These are phyloP conservation scores for Siniperca obscura DNA, from an alignment of 2,797 vertebrate species.

Conservation along the genomic window DNA sequence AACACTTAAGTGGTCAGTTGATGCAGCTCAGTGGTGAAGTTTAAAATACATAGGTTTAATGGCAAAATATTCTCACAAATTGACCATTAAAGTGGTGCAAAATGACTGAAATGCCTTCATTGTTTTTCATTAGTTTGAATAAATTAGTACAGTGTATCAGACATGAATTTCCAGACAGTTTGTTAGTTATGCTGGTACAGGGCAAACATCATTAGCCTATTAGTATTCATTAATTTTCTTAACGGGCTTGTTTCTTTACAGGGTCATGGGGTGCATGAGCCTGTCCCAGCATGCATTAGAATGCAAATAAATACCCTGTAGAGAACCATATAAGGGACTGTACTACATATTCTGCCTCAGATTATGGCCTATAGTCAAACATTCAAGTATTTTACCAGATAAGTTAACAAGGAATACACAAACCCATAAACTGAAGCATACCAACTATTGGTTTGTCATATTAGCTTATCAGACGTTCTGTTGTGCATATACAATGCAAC, in stretches of 20 bases:
- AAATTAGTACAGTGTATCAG: neutral
- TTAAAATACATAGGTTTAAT: neutral
- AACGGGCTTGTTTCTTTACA: neutral
- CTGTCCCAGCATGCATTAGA: conserved; percentile 7
- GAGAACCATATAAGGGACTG: neutral
- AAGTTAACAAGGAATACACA: neutral
- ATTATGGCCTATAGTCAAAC: conserved; percentile 19
- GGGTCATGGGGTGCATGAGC: neutral
- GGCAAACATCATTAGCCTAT: neutral
- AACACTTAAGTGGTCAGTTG: neutral
- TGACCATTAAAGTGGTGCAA: neutral
- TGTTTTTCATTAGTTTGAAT: neutral
- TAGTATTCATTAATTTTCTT: neutral
- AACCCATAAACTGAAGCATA: neutral
- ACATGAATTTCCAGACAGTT: neutral
- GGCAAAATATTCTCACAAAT: neutral
- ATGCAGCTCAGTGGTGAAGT: neutral
- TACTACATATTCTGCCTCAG: neutral
- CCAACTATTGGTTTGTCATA: neutral
- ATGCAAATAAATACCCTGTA: neutral
- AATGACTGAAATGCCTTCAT: neutral
- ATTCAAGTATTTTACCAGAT: conserved; percentile 3
- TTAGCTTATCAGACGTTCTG: conserved; percentile 12
- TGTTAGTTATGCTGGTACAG: neutral
- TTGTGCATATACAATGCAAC: neutral